These are phyloP conservation scores for Pseudeuparius sepicola DNA, from an alignment of 2,888 invertebrate species.

Conservation along the genomic window DNA sequence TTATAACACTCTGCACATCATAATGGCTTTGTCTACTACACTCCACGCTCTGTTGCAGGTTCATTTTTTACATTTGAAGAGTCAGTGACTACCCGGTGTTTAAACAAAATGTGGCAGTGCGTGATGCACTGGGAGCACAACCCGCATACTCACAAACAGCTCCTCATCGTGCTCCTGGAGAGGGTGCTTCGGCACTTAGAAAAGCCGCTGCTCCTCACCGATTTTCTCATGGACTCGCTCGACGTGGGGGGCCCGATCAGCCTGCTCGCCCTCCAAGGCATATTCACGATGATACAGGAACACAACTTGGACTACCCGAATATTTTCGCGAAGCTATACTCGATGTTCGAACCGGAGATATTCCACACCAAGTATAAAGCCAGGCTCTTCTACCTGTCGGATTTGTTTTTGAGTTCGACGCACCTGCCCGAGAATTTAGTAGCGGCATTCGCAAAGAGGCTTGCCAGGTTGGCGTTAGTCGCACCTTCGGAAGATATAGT, in stretches of 20 bases:
- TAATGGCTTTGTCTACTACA: too few relatives aligned
- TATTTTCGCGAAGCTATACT: conserved; percentile 90
- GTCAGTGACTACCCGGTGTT: conserved; percentile 41
- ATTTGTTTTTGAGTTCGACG: conserved; percentile 88
- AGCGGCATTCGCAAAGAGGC: conserved; percentile 85
- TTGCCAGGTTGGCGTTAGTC: conserved; percentile 72
- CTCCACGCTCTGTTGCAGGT: conserved; percentile 24
- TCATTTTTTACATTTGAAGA: conserved; percentile 51
- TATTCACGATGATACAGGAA: conserved; percentile 79
- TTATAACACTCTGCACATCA: too few relatives aligned
- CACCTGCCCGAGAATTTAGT: conserved; percentile 86
- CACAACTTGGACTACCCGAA: conserved; percentile 94
- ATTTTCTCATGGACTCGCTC: conserved; percentile 84
- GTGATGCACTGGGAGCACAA: conserved; percentile 66
- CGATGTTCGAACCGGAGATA: conserved; percentile 83
- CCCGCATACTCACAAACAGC: conserved; percentile 60
- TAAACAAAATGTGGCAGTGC: conserved; percentile 68
- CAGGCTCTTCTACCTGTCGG: conserved; percentile 77
- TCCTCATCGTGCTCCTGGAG: conserved; percentile 73
- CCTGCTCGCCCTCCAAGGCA: conserved; percentile 83
- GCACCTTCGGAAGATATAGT: conserved; percentile 73
- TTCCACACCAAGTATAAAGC: conserved; percentile 86
- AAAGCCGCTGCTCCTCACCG: conserved; percentile 75
- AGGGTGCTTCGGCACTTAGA: conserved; percentile 69
- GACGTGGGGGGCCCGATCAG: conserved; percentile 81